These are phyloP conservation scores for Heliconius eleuchia DNA, from an alignment of 1,140 invertebrate genomes.

Conservation along the genomic window DNA sequence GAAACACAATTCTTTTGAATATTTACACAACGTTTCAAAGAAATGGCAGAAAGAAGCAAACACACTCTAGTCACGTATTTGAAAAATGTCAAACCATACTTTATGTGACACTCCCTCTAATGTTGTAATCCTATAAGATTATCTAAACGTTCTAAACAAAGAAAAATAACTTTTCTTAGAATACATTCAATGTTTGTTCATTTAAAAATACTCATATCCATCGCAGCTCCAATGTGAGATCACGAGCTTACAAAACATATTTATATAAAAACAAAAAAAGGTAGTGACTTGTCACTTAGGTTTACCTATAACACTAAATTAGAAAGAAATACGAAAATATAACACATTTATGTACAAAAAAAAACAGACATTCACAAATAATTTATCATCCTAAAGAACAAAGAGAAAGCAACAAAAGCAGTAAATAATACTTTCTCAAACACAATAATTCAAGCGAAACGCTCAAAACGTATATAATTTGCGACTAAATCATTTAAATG, in stretches of 20 bases:
- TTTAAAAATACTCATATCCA: not conserved
- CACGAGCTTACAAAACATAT: constrained; percentile 6
- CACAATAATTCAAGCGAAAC: constrained; percentile 51
- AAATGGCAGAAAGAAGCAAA: constrained; percentile 32
- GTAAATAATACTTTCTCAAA: constrained; percentile 60
- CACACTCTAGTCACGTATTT: constrained; percentile 34
- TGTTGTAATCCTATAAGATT: constrained; percentile 65
- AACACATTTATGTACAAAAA: too few species aligned
- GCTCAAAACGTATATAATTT: constrained; percentile 59
- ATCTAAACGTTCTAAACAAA: constrained; percentile 48
- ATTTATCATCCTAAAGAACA: constrained; percentile 21
- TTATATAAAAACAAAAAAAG: not conserved
- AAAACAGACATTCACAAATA: constrained; percentile 7
- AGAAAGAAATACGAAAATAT: constrained; percentile 28
- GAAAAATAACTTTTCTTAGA: constrained; percentile 51
- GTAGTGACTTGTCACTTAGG: too few species aligned
- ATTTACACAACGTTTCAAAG: constrained; percentile 4
- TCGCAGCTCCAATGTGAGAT: not conserved
- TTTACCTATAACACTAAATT: too few species aligned
- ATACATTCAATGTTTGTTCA: constrained; percentile 37
- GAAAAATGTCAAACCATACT: constrained; percentile 60
- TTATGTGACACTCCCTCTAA: constrained; percentile 55
- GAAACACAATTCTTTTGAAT: not conserved
- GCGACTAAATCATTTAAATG: constrained; percentile 54
- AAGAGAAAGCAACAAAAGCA: constrained; percentile 54